Evolutionary conservation across 2,113 vertebrate genomes (phyloP).

Genomic region (Chunga burmeisteri): DNA sequence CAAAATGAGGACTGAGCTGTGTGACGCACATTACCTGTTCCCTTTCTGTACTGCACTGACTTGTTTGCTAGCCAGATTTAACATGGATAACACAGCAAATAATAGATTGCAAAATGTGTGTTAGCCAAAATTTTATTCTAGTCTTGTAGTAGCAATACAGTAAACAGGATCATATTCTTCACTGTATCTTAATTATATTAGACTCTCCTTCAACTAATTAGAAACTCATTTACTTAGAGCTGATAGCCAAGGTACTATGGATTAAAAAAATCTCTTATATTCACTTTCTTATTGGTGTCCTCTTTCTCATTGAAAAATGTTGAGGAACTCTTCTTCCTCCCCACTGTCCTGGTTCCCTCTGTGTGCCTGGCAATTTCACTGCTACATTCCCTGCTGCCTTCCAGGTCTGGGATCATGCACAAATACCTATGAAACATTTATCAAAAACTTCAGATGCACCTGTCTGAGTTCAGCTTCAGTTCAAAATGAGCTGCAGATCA

Average conservation of each 20-base stretch:
- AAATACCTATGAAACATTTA: conserved; percentile 26
- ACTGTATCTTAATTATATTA: background rate
- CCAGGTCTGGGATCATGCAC: background rate
- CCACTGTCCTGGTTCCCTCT: background rate
- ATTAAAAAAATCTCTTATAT: background rate
- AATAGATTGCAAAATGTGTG: background rate
- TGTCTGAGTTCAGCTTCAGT: background rate
- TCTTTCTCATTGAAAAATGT: background rate
- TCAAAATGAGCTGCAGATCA: conserved; percentile 41
- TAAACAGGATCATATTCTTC: background rate
- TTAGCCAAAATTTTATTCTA: background rate
- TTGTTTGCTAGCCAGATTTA: background rate
- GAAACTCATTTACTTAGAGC: background rate
- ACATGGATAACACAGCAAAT: background rate
- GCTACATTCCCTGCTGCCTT: background rate
- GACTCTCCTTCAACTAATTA: background rate
- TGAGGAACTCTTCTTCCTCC: background rate
- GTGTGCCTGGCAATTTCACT: background rate
- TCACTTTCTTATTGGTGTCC: background rate
- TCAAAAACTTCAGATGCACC: background rate
- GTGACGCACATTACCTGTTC: background rate
- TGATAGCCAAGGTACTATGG: background rate
- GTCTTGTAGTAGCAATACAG: background rate
- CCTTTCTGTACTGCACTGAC: background rate
- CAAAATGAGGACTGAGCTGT: background rate